phyloP scores from a whole-genome alignment of 2,113 vertebrate genomes.

The Ctenodactylus gundi region DNA sequence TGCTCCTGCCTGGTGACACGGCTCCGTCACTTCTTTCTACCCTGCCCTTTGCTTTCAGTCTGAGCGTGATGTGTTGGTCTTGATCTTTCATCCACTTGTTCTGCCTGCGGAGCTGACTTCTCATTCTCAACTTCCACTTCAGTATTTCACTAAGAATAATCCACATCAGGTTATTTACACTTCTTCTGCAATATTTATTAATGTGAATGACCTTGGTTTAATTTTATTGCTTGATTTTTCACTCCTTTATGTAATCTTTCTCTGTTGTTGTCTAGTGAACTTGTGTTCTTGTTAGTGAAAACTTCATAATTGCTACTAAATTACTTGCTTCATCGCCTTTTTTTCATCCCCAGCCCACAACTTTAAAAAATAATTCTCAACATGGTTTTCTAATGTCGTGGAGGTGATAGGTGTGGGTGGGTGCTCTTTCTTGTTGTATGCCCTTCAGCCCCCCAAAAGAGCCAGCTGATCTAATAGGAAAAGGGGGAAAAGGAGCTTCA shows the following conservation, averaged over 20 bases:
- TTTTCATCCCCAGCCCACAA: background rate
- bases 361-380: background rate
- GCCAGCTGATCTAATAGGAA: background rate
- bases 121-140: conserved; percentile 17
- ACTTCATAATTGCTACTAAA: conserved; percentile 2
- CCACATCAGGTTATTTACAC: background rate
- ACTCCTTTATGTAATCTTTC: conserved; percentile 4
- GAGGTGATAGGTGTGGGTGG: background rate
- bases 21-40: background rate
- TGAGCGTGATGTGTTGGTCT: background rate
- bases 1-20: background rate
- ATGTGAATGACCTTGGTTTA: background rate
- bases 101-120: background rate
- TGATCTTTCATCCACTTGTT: background rate
- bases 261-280: background rate
- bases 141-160: background rate
- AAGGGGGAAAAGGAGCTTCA: background rate
- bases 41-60: background rate
- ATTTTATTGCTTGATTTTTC: conserved; percentile 10
- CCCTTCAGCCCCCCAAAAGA: background rate
- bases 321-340: background rate
- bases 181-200: conserved; percentile 34
- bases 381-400: background rate
- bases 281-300: background rate
- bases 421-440: background rate